Base-by-base conservation (phyloP, 2,113 vertebrate genomes). In the Thomomys bottae region DNA sequence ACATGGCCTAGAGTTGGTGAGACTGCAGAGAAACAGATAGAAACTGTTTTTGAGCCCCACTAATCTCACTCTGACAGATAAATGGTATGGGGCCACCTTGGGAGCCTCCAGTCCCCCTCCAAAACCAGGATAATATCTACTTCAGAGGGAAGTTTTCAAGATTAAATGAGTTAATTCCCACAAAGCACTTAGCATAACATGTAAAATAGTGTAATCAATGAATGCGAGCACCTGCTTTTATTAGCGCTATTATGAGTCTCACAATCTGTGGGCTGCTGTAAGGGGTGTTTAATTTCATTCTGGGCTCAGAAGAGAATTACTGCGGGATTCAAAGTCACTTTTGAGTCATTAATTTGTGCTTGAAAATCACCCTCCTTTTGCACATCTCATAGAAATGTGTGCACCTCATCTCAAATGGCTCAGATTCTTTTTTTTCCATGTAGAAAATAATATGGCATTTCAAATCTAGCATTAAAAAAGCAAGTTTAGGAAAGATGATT, bases 141-240 rank as follows among this genome's bases (percentile, higher is more conserved):
- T 18, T 34, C 7, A 70, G 64, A 89, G 49, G 57, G 15, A 26
- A 66, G 57, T 79, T 92, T 71, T 76, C 42, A 89, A 94, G 78
- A 92, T 26, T 28, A 78, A 89, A 40, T 49, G 59, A 84, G 38
- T 66, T 94, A 84, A 79, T 94, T 92, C 75, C 94, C 76, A 11
- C 26, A 89, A 89, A 90, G 38, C 21, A 66, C 49, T 89, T 91
- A 84, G 34, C 30, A 28, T 77, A 72, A 28, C 5, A 8, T 28
- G 40, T 80, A 67, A 73, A 88, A 87, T 26, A 34, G 11, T 40
- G n/a, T 68, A 40, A 23, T 94, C 21, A 63, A 28, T 64, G 63
- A 87, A 72, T 40, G 1, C 72, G 70, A 81, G 32, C 73, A 87
- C 34, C 66, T 89, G 59, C 78, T 89, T 80, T 87, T 82, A 73